These are phyloP conservation scores for Phyllotreta striolata DNA, from an alignment of 2,888 invertebrate species.

Conservation along the genomic window DNA sequence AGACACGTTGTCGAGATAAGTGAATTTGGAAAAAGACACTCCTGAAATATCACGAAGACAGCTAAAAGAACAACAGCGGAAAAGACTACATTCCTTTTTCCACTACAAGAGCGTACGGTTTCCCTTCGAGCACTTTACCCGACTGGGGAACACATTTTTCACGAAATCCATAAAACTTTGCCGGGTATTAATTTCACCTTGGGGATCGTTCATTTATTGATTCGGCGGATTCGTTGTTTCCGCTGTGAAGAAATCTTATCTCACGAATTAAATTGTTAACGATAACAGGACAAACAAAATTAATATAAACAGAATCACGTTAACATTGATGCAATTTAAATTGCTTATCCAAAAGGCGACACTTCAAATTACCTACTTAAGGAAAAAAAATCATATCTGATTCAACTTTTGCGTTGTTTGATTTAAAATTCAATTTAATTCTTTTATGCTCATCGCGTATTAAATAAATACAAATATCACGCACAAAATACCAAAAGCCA, in stretches of 20 bases:
- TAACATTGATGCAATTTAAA: too few relatives aligned
- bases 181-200: conserved; percentile 20
- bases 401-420: too few relatives aligned
- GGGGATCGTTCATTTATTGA: conserved; percentile 19
- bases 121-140: neutral
- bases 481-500: neutral
- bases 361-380: too few relatives aligned
- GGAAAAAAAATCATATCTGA: too few relatives aligned
- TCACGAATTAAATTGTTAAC: neutral
- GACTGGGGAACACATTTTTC: conserved; percentile 12
- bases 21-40: conserved; percentile 6
- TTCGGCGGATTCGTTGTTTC: conserved; percentile 6
- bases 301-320: too few relatives aligned
- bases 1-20: conserved; percentile 8
- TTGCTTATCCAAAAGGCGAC: too few relatives aligned
- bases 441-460: too few relatives aligned
- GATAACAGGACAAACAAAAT: too few relatives aligned
- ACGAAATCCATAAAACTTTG: conserved; percentile 18
- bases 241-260: conserved; percentile 5
- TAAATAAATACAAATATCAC: conserved; percentile 5
- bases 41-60: conserved; percentile 5
- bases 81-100: conserved; percentile 5
- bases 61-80: conserved; percentile 11
- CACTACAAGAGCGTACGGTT: neutral
- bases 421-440: too few relatives aligned